Base-by-base conservation (phyloP, 2,797 vertebrate species). In the Mormyrus hasselquistii region DNA sequence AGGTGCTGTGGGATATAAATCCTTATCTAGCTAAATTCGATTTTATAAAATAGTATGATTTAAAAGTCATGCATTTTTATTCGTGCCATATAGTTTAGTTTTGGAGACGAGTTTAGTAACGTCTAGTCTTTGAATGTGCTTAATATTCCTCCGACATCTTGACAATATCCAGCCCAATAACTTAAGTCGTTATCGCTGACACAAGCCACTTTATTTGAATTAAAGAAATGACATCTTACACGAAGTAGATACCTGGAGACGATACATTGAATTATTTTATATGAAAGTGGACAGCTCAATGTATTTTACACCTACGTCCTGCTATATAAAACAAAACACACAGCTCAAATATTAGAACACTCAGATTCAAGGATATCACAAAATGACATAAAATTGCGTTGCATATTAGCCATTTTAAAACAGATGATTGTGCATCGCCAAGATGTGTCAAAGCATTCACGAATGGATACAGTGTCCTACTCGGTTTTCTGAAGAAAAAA, bases 181-280 rank as follows among this genome's bases (percentile, higher is more conserved):
- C 19, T 53, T 6, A 73, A 86, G 53, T 84, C 89, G 88, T 85
- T 90, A 89, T 53, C 91, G 91, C 88, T 92, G 93, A 94, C 92
- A 94, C 92, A 92, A 92, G 91, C 93, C 92, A 93, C 92, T 96
- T 95, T 95, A 94, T 94, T 95, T 92, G 92, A 93, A 90, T 90
- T 91, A 92, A 92, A 92, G 90, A 90, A 93, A 93, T 90, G 92
- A 91, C 93, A 93, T 89, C 89, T 88, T 91, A 95, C 91, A 95
- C 92, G 95, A 92, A 93, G 87, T 82, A 94, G 93, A 94, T 89
- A 91, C 88, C 88, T 88, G 89, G 87, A 90, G 87, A 89, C 88
- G 82, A 90, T 89, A 92, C 91, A 90, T 91, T 53, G 91, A 93
- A 93, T 92, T 14, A 92, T 89, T n/a, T 89, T 88, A 76, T 92